Conservation (phyloP, 2,797 vertebrate genomes). For the Gymnocypris eckloni region DNA sequence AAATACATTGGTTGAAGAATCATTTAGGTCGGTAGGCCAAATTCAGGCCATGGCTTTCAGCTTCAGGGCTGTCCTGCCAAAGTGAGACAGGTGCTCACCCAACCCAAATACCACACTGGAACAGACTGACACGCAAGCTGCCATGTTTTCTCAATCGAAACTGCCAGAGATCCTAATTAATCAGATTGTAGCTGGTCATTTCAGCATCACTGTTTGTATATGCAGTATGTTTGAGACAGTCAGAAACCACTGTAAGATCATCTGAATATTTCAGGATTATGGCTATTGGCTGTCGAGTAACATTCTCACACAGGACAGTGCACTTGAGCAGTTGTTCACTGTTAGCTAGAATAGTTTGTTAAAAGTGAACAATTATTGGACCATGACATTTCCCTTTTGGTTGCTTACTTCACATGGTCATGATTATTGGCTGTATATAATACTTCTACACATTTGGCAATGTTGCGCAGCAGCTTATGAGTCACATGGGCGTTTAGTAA, state of each 20-base stretch:
- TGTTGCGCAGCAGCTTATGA: background rate
- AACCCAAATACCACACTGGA: background rate
- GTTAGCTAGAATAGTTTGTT: background rate
- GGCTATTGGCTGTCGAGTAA: conserved; percentile 18
- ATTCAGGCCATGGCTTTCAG: background rate
- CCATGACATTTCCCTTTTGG: background rate
- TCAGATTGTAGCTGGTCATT: background rate
- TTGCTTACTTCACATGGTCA: background rate
- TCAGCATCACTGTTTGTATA: background rate
- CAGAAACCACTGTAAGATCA: background rate
- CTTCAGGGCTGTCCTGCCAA: background rate
- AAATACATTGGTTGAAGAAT: background rate
- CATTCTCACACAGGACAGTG: conserved; percentile 22
- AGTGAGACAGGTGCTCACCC: background rate
- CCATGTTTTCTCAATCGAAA: background rate
- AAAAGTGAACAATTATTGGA: conserved; percentile 5
- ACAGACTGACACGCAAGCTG: background rate
- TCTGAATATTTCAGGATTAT: background rate
- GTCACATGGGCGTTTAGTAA: background rate
- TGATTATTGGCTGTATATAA: background rate
- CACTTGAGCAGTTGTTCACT: background rate
- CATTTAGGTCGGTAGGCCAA: background rate
- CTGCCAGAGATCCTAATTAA: background rate
- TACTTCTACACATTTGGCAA: background rate
- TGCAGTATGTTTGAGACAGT: background rate